Evolutionary conservation across 2,888 invertebrate species (phyloP).

Genomic region (Gisinianus flammeolus): DNA sequence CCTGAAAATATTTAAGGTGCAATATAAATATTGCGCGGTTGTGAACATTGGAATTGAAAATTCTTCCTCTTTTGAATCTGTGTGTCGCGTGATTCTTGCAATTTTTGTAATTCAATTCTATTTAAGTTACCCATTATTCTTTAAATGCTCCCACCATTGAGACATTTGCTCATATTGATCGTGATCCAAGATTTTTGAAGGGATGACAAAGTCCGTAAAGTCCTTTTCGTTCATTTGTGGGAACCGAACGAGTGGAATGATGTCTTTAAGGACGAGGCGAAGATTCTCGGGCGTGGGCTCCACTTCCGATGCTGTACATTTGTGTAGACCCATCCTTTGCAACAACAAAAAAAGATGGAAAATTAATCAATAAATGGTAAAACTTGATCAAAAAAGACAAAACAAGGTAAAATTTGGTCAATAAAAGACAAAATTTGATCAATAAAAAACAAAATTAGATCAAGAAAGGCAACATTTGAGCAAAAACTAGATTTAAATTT

Average conservation of each 20-base stretch:
- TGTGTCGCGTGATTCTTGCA: no score
- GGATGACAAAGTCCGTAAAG: not conserved
- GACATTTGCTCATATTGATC: not conserved
- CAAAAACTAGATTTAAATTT: no score
- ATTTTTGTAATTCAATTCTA: no score
- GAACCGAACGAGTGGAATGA: constrained; percentile 1
- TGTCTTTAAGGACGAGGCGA: not conserved
- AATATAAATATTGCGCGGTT: not conserved
- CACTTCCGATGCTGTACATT: not conserved
- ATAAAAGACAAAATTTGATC: no score
- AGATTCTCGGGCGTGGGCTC: not conserved
- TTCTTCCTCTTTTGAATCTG: no score
- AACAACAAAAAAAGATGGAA: no score
- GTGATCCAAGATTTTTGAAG: not conserved
- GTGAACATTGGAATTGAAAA: no score
- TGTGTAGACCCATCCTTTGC: not conserved
- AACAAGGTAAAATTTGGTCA: no score
- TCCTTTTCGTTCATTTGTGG: not conserved
- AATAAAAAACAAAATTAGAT: no score
- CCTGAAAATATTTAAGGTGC: not conserved
- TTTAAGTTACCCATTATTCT: not conserved
- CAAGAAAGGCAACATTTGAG: no score
- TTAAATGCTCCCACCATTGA: not conserved
- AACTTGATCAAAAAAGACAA: no score
- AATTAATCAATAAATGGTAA: no score